Conservation (phyloP, 2,888 invertebrate genomes). For the Acrobasis suavella region DNA sequence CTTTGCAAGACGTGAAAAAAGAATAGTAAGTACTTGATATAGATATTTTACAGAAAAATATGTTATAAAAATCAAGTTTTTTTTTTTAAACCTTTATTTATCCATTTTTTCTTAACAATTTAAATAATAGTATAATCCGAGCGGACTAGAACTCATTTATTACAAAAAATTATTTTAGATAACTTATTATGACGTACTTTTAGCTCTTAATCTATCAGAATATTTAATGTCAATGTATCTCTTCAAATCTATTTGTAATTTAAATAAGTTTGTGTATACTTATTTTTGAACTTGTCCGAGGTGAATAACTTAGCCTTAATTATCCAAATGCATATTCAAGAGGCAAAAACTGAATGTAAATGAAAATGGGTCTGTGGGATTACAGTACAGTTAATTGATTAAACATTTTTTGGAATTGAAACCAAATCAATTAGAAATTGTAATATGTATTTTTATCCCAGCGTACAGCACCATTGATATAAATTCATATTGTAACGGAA, state of each 20-base stretch:
- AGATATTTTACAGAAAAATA: too few species aligned
- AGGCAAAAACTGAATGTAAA: not conserved
- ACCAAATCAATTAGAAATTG: not conserved
- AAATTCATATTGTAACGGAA: too few species aligned
- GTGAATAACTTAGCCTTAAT: not conserved
- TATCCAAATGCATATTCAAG: not conserved
- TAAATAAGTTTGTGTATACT: not conserved
- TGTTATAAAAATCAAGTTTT: too few species aligned
- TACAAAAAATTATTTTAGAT: not conserved
- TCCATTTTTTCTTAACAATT: not conserved
- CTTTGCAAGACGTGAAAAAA: too few species aligned
- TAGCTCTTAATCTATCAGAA: not conserved
- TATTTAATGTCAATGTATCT: not conserved
- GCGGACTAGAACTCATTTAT: not conserved
- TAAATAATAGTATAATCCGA: not conserved
- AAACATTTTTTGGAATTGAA: too few species aligned
- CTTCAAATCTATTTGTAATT: not conserved
- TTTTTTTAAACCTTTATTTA: not conserved
- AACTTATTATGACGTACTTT: not conserved
- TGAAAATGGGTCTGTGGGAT: not conserved
- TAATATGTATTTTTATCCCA: not conserved
- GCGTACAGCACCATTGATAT: too few species aligned
- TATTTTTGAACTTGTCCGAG: not conserved
- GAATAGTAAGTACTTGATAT: too few species aligned
- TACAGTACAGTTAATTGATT: too few species aligned